Percentiles rank a stretch among this genome's conserved stretches.
These are phyloP conservation scores for Adoxophyes honmai DNA, from an alignment of 1,140 invertebrate genomes.

Conservation along the genomic window DNA sequence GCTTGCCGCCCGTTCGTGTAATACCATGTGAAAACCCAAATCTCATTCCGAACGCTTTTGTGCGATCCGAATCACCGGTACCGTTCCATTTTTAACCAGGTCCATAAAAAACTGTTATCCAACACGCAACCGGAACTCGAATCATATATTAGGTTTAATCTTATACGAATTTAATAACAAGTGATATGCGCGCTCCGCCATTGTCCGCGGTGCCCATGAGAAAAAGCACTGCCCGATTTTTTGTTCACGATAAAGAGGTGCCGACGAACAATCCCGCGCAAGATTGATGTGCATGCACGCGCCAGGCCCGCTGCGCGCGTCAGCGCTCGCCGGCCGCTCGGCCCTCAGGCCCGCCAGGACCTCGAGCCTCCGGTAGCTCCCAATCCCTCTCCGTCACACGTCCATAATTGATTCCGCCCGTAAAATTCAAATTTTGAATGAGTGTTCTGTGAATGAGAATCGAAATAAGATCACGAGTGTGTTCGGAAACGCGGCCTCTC, in stretches of 20 bases:
- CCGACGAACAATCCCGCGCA: conserved; percentile 61
- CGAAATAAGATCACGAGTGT: conserved; percentile 64
- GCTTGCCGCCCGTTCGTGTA: too few species aligned
- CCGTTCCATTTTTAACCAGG: conserved; percentile 32
- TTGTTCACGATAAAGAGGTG: conserved; percentile 69
- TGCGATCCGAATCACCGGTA: conserved; percentile 29
- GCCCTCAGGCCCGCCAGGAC: conserved; percentile 15
- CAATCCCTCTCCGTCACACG: conserved; percentile 57
- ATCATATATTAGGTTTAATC: conserved; percentile 75
- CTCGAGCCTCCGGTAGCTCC: conserved; percentile 44
- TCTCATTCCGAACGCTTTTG: too few species aligned
- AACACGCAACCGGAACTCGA: conserved; percentile 69
- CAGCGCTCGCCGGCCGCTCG: conserved; percentile 18
- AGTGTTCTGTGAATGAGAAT: conserved; percentile 55
- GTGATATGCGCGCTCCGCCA: conserved; percentile 53
- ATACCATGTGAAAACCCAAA: too few species aligned
- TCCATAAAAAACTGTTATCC: conserved; percentile 59
- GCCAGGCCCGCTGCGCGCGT: conserved; percentile 54
- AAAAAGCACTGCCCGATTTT: conserved; percentile 59
- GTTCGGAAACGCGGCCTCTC: conserved; percentile 40
- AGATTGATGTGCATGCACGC: conserved; percentile 66
- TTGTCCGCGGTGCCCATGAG: conserved; percentile 65
- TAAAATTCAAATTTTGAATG: conserved; percentile 71
- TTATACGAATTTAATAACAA: conserved; percentile 77
- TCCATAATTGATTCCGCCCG: conserved; percentile 63